Conservation (phyloP, 1,140 invertebrate genomes). For the Drosophila trapezifrons region DNA sequence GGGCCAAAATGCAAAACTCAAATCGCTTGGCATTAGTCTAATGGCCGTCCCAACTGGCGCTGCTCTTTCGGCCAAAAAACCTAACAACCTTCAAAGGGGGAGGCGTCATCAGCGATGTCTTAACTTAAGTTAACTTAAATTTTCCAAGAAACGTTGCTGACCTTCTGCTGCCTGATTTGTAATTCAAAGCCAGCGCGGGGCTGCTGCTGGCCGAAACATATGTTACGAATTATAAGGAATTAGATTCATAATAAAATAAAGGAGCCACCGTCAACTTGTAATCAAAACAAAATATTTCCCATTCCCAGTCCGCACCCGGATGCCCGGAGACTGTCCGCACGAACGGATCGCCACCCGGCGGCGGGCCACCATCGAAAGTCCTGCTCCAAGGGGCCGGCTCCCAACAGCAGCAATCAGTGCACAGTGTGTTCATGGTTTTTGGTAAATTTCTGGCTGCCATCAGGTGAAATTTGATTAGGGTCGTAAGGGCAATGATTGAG, state of each 20-base stretch:
- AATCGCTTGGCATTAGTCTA: slow-evolving; percentile 78
- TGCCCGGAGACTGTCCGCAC: slow-evolving; percentile 43
- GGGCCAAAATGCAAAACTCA: slow-evolving; percentile 70
- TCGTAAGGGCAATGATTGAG: slow-evolving; percentile 82
- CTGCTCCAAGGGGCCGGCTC: slow-evolving; percentile 8
- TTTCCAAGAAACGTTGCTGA: slow-evolving; percentile 22
- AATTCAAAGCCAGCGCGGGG: slow-evolving; percentile 76
- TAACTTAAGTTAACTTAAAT: slow-evolving; percentile 76
- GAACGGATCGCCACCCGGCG: slow-evolving; percentile 48
- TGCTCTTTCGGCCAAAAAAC: slow-evolving; percentile 3
- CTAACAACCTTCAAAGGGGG: slow-evolving; percentile 19
- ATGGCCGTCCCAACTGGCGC: slow-evolving; percentile 71
- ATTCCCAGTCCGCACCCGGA: slow-evolving; percentile 9
- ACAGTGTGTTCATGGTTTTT: slow-evolving; percentile 77
- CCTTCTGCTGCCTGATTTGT: slow-evolving; percentile 68
- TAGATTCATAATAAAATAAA: slow-evolving; percentile 83
- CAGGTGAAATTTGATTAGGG: slow-evolving; percentile 83
- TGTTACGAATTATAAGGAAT: slow-evolving; percentile 83
- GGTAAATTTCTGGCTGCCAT: slow-evolving; percentile 74
- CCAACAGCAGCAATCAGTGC: slow-evolving; percentile 70
- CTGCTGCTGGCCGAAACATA: slow-evolving; percentile 57
- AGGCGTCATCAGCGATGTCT: slow-evolving; percentile 78
- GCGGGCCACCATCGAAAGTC: slow-evolving; percentile 14
- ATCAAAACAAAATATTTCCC: slow-evolving; percentile 79
- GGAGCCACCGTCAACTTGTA: slow-evolving; percentile 72